phyloP scores from a whole-genome alignment of 2,888 invertebrate species.

The Tricholauxania praeusta region DNA sequence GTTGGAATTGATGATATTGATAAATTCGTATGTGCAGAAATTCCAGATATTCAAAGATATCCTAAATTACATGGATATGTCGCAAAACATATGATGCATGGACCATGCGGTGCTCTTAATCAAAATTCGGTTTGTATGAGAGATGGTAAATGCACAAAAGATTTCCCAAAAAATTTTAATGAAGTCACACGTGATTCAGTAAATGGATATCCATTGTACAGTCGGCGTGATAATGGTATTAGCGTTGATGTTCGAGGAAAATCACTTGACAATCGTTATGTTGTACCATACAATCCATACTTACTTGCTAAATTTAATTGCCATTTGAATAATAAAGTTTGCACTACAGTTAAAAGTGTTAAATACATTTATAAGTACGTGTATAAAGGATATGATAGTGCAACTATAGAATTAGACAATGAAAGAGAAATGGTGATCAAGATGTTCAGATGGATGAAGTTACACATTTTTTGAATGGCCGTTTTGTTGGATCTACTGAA shows the following conservation, averaged over 20 bases:
- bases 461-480: slow-evolving; percentile 51
- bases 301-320: slow-evolving; percentile 49
- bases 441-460: slow-evolving; percentile 53
- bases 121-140: slow-evolving; percentile 39
- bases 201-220: slow-evolving; percentile 53
- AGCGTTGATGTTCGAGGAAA: slow-evolving; percentile 39
- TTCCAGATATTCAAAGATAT: slow-evolving; percentile 40
- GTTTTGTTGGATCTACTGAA: slow-evolving; percentile 61
- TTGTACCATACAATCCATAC: slow-evolving; percentile 55
- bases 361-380: slow-evolving; percentile 56
- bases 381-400: slow-evolving; percentile 51
- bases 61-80: slow-evolving; percentile 38
- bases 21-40: slow-evolving; percentile 38
- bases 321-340: slow-evolving; percentile 57
- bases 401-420: slow-evolving; percentile 40
- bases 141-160: slow-evolving; percentile 51
- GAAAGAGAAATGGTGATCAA: background rate
- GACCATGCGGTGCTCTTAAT: slow-evolving; percentile 44
- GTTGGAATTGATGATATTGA: background rate
- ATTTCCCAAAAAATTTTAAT: slow-evolving; percentile 53
- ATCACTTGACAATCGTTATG: slow-evolving; percentile 56
- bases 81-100: slow-evolving; percentile 44
- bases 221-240: slow-evolving; percentile 46
- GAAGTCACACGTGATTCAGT: slow-evolving; percentile 47
- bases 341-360: slow-evolving; percentile 51